phyloP scores from a whole-genome alignment of 2,888 invertebrate genomes.

The Ptychoptera albimana region DNA sequence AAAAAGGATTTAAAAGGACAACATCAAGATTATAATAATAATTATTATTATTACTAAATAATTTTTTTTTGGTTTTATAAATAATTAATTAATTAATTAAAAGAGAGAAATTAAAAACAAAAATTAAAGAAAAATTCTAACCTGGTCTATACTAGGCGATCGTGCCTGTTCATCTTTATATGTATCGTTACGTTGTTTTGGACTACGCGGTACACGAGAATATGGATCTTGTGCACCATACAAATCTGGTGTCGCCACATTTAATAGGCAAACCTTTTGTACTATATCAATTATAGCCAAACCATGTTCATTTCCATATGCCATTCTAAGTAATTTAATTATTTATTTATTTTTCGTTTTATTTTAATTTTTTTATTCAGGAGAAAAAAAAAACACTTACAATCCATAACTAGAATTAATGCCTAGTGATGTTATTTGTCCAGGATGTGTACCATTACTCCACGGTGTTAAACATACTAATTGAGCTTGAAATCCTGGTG shows the following conservation, averaged over 20 bases:
- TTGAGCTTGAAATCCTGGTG: slow-evolving; percentile 94
- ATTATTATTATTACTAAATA: neutral
- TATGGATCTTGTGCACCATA: slow-evolving; percentile 82
- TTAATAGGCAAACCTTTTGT: slow-evolving; percentile 76
- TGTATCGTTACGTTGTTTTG: slow-evolving; percentile 38
- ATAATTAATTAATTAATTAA: neutral
- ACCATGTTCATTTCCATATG: slow-evolving; percentile 93
- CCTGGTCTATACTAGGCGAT: slow-evolving; percentile 84
- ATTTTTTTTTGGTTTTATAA: neutral
- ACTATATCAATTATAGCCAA: slow-evolving; percentile 88
- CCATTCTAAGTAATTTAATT: slow-evolving; percentile 56
- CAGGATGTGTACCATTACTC: slow-evolving; percentile 60
- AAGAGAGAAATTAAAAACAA: no score
- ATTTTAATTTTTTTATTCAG: neutral
- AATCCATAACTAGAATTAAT: slow-evolving; percentile 94
- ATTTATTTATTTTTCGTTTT: neutral
- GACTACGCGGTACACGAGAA: slow-evolving; percentile 63
- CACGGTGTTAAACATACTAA: slow-evolving; percentile 85
- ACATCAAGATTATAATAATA: neutral
- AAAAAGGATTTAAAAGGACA: no score
- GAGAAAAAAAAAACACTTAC: slow-evolving; percentile 43
- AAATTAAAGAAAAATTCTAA: slow-evolving; percentile 29
- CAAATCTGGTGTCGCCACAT: slow-evolving; percentile 78
- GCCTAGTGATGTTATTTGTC: slow-evolving; percentile 75
- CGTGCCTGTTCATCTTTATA: slow-evolving; percentile 45